Evolutionary conservation across 2,888 invertebrate genomes (phyloP), one percentile per base, ranked within the genome.

Genomic region (Zhuqinia jingwanae): DNA sequence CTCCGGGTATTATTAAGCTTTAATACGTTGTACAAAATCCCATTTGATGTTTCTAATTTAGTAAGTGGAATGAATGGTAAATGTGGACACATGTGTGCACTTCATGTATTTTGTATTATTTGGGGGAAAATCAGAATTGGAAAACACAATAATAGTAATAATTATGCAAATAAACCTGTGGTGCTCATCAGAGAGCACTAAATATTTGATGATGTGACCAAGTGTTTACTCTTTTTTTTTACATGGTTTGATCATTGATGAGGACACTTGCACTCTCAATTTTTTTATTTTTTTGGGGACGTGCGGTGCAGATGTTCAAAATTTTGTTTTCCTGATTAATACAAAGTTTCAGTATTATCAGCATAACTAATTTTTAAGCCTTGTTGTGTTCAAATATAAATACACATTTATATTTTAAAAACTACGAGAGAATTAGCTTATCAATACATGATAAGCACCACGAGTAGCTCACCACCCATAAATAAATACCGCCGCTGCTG

Each of bases 271-370:
- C 77, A 77, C 77, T 36, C 36, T 36, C 36, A 6, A 3, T 6
- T 6, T 36, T 36, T 36, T 6, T 36, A 36, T 36, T 60, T 53
- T 13, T 76, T 36, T 30, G 76, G 42, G 77, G 45, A 36, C 20
- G 45, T 53, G 27, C 58, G 20, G 60, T 58, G 77, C 77, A 77
- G 77, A 77, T 77, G 77, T 77, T 77, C 77, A 77, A 22, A n/a
- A 17, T 53, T 22, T 68, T 22, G 17, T 30, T 65, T 65, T 22
- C 50, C 75, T 75, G 53, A 53, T 50, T 42, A 27, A 42, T 30
- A 20, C 68, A 68, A n/a, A n/a, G n/a, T 10, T 70, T 70, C 25
- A 70, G 45, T 25, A 47, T 70, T 47, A 5, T 47, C 20, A 45
- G 2, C 27, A 15, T 17, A 1, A 50, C 20, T 45, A 47, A 10